Conservation (phyloP, 2,888 invertebrate genomes). For the Stratiomys singularior region DNA sequence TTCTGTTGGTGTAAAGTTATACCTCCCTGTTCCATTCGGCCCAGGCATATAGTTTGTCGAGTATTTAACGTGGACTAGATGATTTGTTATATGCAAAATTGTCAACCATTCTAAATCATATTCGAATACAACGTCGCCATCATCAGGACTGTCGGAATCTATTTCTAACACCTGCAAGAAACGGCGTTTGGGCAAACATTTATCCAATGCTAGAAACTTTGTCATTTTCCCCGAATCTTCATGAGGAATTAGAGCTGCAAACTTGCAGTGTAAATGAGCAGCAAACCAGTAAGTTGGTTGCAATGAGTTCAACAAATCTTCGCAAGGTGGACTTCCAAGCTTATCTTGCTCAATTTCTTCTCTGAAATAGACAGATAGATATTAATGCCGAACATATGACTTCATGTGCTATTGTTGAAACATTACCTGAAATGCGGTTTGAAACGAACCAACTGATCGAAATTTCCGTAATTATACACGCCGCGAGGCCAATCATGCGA, state of each 20-base stretch:
- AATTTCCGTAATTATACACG: conserved; percentile 87
- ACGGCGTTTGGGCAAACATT: conserved; percentile 88
- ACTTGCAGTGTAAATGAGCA: conserved; percentile 97
- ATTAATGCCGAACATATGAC: no score
- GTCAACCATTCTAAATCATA: conserved; percentile 97
- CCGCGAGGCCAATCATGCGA: conserved; percentile 98
- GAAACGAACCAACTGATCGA: conserved; percentile 73
- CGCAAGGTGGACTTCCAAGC: conserved; percentile 89
- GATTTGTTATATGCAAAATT: conserved; percentile 87
- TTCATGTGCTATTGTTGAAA: not conserved
- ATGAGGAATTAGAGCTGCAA: conserved; percentile 88
- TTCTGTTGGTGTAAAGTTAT: conserved; percentile 70
- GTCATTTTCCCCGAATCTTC: conserved; percentile 70
- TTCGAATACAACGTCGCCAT: conserved; percentile 63
- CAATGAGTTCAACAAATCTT: conserved; percentile 81
- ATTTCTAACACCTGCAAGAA: conserved; percentile 87
- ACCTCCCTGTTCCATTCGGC: conserved; percentile 72
- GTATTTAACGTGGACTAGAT: conserved; percentile 80
- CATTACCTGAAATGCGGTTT: conserved; percentile 85
- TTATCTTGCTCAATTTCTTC: conserved; percentile 83
- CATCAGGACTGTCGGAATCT: conserved; percentile 70
- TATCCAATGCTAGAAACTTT: conserved; percentile 94
- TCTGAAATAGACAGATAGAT: conserved; percentile 65
- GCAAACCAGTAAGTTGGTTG: conserved; percentile 96
- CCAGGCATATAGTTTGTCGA: conserved; percentile 84